Percentiles rank a stretch among this genome's conserved stretches.
These are phyloP conservation scores for Hipparchia semele DNA, from an alignment of 2,888 invertebrate species.

Conservation along the genomic window DNA sequence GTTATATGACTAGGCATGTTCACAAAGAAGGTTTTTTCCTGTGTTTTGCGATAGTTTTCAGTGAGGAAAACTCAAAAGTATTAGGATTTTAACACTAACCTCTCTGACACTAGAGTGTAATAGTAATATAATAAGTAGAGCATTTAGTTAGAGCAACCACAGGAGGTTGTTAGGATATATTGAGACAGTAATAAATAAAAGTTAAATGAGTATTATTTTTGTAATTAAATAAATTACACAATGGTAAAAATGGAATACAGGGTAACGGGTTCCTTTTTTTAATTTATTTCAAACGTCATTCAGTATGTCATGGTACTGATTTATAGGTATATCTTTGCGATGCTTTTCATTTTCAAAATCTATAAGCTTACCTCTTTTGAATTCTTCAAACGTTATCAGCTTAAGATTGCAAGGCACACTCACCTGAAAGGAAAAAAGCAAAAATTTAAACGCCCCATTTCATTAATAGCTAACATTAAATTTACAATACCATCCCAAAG, in stretches of 20 bases:
- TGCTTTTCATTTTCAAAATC: not conserved
- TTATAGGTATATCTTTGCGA: not conserved
- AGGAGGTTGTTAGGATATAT: too few species aligned
- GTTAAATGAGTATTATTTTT: too few species aligned
- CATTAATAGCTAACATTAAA: conserved; percentile 46
- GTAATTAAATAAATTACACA: too few species aligned
- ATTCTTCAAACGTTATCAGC: conserved; percentile 4
- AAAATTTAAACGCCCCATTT: conserved; percentile 38
- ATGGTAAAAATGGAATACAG: too few species aligned
- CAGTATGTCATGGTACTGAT: too few species aligned
- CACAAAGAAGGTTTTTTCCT: not conserved
- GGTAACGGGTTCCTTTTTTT: too few species aligned
- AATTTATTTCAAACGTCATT: too few species aligned
- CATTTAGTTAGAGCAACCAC: too few species aligned
- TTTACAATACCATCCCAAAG: conserved; percentile 47
- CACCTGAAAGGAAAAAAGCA: conserved; percentile 75
- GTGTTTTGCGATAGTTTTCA: not conserved
- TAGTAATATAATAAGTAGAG: too few species aligned
- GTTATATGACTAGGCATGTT: not conserved
- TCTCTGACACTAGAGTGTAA: too few species aligned
- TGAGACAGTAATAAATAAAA: too few species aligned
- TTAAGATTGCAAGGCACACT: conserved; percentile 50
- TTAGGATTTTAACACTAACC: not conserved
- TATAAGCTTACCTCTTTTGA: conserved; percentile 14
- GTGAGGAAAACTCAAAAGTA: not conserved